Evolutionary conservation across 2,113 vertebrate species (phyloP), one percentile per base, ranked within the genome.

Genomic region (Lethenteron camtschaticum): DNA sequence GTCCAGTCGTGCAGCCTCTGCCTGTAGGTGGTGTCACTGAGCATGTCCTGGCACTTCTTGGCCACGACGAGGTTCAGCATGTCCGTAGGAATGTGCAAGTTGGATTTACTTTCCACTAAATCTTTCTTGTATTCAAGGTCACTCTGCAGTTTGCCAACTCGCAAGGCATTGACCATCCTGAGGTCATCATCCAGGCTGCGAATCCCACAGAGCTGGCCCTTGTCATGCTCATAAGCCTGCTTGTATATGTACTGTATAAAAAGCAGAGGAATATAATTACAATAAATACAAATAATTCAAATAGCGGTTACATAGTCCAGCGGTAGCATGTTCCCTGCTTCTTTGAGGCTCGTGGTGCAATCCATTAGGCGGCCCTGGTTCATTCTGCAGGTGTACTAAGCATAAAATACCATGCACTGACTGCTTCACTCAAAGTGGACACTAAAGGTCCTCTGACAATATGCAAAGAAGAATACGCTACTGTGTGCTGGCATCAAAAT

Each of bases 211-310:
- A 92, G 96, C 1, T 86, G 82, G 57, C 94, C 94, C 78, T 86
- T 99, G 72, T 87, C 83, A 55, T 80, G 78, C 76, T 95, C 95
- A 76, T 96, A 99, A 2, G 85, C 86, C 80, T 99, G 91, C 78
- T 96, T 91, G 79, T 99, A 99, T 79, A 88, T 99, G 11, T 96
- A 72, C 94, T 99, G 70, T 41, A 41, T 41, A 41, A 41, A 41
- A 41, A 41, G 3, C 24, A 41, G 24, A 41, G 3, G 24, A 41
- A 41, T 41, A 41, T 5, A 41, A 41, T 41, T 4, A 41, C 24
- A 41, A 41, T 41, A 41, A 41, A 41, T 41, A 41, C 24, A 41
- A 5, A 41, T 41, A 41, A 41, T 41, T 41, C 5, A 41, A 41
- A 41, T 41, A 41, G 24, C 24, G 24, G 24, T 41, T 4, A 41